Evolutionary conservation across 1,140 invertebrate genomes (phyloP), one percentile per base, ranked within the genome.

Genomic region (Micrasema minimum): DNA sequence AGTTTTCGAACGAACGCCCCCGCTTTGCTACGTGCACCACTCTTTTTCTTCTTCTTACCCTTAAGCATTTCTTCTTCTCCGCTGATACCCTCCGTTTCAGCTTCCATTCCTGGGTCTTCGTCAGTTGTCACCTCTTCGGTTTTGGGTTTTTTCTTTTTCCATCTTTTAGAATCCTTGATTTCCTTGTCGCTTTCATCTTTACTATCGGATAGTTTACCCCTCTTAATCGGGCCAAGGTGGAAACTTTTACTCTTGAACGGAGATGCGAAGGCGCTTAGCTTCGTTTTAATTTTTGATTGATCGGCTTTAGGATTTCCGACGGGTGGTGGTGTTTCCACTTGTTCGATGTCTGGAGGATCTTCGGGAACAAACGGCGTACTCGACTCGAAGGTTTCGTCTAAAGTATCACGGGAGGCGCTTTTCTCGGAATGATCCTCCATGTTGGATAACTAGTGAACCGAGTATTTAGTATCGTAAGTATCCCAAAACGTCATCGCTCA

Each of bases 21-120:
- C 14, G 74, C 71, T 18, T 57, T 73, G 20, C 67, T 72, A 20
- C 71, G 66, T 7, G 74, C 68, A 0, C 67, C 66, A 41, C 59
- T 31, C 31, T 69, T 75, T 37, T 76, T 76, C 64, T 76, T 75
- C 70, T 70, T 70, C 23, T 64, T 72, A 14, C 46, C 66, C 35
- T 69, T 68, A 26, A 45, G 23, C 65, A 53, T 48, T 22, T 71
- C 72, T n/a, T 65, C 70, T 41, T 57, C 71, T n/a, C 37, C 64
- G 37, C 72, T 66, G 22, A 61, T 7, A 12, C 69, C 65, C 31
- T 74, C 72, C 18, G 31, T 67, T 45, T 69, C 70, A n/a, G 45
- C 70, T 43, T 68, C 66, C 1, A 65, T 22, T 12, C 31, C 64
- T 1, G 16, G 41, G 7, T 67, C 74, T 22, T 53, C 64, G 18